Percentiles rank a stretch among this genome's conserved stretches.
Evolutionary conservation across 2,888 invertebrate genomes (phyloP).

Genomic region (Acronicta alni): DNA sequence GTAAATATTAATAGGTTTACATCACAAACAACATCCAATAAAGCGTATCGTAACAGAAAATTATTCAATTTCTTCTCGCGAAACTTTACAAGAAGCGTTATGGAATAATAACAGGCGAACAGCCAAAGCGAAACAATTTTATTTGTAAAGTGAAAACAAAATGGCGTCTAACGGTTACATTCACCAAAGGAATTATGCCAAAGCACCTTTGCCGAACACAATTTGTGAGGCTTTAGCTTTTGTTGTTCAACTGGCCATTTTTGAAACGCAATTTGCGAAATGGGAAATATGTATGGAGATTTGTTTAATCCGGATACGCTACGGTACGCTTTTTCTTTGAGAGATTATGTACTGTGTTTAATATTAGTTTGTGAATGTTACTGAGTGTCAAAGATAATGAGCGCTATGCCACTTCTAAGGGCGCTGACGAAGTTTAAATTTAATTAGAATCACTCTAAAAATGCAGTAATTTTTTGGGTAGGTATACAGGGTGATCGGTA

Average conservation of each 20-base stretch:
- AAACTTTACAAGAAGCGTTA: slow-evolving; percentile 15
- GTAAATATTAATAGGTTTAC: too few species aligned
- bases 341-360: background rate
- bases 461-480: too few species aligned
- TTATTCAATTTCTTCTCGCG: slow-evolving; percentile 16
- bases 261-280: slow-evolving; percentile 26
- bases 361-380: too few species aligned
- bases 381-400: too few species aligned
- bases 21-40: background rate
- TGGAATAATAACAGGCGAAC: slow-evolving; percentile 22
- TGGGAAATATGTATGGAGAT: slow-evolving; percentile 24
- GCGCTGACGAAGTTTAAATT: too few species aligned
- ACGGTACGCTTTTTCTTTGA: slow-evolving; percentile 1
- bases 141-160: slow-evolving; percentile 32
- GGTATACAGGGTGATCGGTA: too few species aligned
- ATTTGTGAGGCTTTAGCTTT: slow-evolving; percentile 27
- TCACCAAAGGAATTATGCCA: slow-evolving; percentile 34
- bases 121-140: slow-evolving; percentile 25
- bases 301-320: slow-evolving; percentile 5
- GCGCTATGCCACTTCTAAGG: too few species aligned
- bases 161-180: slow-evolving; percentile 16
- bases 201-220: slow-evolving; percentile 19
- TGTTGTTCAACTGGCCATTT: slow-evolving; percentile 24
- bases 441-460: too few species aligned
- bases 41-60: slow-evolving; percentile 18